Evolutionary conservation across 2,113 vertebrate species (phyloP).

Genomic region (Otis tarda): DNA sequence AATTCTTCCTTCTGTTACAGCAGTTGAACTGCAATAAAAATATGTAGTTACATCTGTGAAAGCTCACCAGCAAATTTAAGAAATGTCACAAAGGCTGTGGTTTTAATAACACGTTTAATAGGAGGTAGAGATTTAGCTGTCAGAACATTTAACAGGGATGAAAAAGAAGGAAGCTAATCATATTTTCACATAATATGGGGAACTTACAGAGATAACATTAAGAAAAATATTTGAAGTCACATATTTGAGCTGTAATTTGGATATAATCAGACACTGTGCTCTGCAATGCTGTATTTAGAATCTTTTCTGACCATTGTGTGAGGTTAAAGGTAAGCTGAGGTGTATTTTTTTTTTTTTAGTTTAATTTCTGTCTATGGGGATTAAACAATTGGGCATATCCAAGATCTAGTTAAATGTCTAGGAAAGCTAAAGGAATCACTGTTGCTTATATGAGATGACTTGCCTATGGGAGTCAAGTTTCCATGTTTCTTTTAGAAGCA

Average conservation of each 20-base stretch:
- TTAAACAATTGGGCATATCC: conserved; percentile 35
- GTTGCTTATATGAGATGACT: neutral
- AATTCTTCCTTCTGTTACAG: neutral
- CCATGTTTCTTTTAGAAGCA: neutral
- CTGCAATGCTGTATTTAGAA: neutral
- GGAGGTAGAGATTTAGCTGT: conserved; percentile 1
- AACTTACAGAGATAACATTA: neutral
- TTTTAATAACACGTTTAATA: conserved; percentile 7
- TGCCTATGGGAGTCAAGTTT: neutral
- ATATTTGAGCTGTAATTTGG: neutral
- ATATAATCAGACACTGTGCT: neutral
- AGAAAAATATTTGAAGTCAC: neutral
- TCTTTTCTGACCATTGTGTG: neutral
- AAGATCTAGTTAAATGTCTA: conserved; percentile 4
- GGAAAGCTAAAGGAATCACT: neutral
- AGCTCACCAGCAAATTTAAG: neutral
- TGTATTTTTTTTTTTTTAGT: neutral
- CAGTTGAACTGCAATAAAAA: neutral
- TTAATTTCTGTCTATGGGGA: conserved; percentile 26
- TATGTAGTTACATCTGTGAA: neutral
- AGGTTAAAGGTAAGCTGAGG: neutral
- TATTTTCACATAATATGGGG: neutral
- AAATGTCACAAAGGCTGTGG: neutral
- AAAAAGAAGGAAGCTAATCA: conserved; percentile 20
- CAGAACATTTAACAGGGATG: neutral